Conservation (phyloP, 2,113 vertebrate genomes). For the Ctenomys sociabilis region DNA sequence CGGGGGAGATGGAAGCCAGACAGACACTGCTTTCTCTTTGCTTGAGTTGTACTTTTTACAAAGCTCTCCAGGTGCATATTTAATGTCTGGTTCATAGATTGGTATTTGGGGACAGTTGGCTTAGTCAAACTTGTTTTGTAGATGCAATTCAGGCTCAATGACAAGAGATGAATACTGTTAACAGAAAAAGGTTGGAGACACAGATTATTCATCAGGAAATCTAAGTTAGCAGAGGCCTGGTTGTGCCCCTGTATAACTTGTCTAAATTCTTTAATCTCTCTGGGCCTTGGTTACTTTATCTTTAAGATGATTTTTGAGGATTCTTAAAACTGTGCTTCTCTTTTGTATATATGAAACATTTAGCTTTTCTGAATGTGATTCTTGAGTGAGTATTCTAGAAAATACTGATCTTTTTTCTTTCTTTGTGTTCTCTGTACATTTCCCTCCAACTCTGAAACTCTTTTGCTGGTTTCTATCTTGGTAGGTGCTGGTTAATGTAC, state of each 20-base stretch:
- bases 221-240: not conserved
- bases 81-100: not conserved
- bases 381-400: not conserved
- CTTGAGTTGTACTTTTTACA: not conserved
- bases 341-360: constrained; percentile 7
- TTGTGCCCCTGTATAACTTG: constrained; percentile 2
- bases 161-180: not conserved
- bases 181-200: not conserved
- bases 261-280: not conserved
- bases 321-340: constrained; percentile 43
- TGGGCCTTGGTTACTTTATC: not conserved
- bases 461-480: not conserved
- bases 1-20: not conserved
- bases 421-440: not conserved
- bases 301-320: constrained; percentile 24
- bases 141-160: not conserved
- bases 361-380: constrained; percentile 12
- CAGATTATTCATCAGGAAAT: not conserved
- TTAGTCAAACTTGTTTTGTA: constrained; percentile 7
- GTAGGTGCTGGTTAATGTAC: not conserved
- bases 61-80: constrained; percentile 12
- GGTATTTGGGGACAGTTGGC: constrained; percentile 2
- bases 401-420: not conserved
- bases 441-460: not conserved
- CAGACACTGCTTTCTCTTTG: not conserved